These are phyloP conservation scores for Drosophila lini DNA, from an alignment of 1,140 invertebrate genomes.

Conservation along the genomic window DNA sequence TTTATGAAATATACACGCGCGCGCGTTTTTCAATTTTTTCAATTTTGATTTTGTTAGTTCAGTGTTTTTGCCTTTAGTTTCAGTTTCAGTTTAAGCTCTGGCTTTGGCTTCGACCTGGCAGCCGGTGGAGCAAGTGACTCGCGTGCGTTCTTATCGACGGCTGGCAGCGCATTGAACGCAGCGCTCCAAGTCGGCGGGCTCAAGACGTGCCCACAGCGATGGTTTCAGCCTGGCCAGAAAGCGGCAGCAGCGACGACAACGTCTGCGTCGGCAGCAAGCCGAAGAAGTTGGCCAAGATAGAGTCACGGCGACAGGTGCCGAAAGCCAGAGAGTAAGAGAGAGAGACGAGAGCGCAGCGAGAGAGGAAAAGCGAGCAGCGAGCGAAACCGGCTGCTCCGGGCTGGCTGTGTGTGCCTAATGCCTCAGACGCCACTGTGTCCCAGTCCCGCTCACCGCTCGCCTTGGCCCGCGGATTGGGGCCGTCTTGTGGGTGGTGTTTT, in stretches of 20 bases:
- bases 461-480: constrained; percentile 42
- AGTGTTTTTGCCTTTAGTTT: constrained; percentile 6
- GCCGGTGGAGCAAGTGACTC: constrained; percentile 22
- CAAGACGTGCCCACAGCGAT: constrained; percentile 61
- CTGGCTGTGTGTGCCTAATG: constrained; percentile 37
- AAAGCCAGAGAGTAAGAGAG: constrained; percentile 8
- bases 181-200: constrained; percentile 17
- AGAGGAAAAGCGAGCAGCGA: not conserved
- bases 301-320: constrained; percentile 70
- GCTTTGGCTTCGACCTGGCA: not conserved
- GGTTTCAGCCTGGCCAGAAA: constrained; percentile 27
- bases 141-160: constrained; percentile 79
- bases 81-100: not conserved
- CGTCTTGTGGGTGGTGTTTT: constrained; percentile 31
- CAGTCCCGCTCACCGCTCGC: constrained; percentile 5
- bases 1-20: constrained; percentile 46
- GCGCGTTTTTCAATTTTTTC: constrained; percentile 27
- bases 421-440: constrained; percentile 44
- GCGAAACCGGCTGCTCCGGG: constrained; percentile 25
- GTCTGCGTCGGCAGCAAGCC: constrained; percentile 33
- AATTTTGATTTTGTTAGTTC: constrained; percentile 15
- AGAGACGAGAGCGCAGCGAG: not conserved
- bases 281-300: constrained; percentile 68
- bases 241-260: constrained; percentile 1
- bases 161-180: constrained; percentile 73